Evolutionary conservation across 2,888 invertebrate genomes (phyloP).

Genomic region (Netelia fuscicornis): DNA sequence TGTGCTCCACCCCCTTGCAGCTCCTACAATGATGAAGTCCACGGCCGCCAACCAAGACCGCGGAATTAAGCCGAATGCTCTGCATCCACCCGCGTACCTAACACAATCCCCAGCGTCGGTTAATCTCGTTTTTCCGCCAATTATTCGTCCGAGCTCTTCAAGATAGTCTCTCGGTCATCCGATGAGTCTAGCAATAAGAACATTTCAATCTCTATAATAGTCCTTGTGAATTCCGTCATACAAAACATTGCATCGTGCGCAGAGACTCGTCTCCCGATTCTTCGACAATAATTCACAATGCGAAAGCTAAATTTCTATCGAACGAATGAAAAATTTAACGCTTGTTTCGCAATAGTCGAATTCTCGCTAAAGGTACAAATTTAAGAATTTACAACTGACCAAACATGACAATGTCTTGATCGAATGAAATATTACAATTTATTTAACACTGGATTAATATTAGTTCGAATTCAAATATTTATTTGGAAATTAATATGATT

Average conservation of each 20-base stretch:
- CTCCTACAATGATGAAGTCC: slow-evolving; percentile 28
- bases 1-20: background rate
- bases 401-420: background rate
- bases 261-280: no score
- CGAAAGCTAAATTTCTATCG: no score
- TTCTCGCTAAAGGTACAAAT: no score
- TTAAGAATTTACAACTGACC: background rate
- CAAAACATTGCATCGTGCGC: no score
- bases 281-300: no score
- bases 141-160: slow-evolving; percentile 8
- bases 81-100: background rate
- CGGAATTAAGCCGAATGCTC: slow-evolving; percentile 48
- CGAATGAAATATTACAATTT: background rate
- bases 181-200: background rate
- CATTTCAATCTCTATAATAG: background rate
- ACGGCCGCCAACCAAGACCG: slow-evolving; percentile 51
- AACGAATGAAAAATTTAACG: no score
- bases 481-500: no score
- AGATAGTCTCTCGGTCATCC: slow-evolving; percentile 6
- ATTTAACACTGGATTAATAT: no score
- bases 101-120: slow-evolving; percentile 10
- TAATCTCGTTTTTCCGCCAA: slow-evolving; percentile 17
- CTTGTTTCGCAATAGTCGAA: no score
- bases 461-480: no score
- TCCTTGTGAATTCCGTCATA: background rate